phyloP scores from a whole-genome alignment of 1,140 invertebrate genomes.

The Platyura marginata region DNA sequence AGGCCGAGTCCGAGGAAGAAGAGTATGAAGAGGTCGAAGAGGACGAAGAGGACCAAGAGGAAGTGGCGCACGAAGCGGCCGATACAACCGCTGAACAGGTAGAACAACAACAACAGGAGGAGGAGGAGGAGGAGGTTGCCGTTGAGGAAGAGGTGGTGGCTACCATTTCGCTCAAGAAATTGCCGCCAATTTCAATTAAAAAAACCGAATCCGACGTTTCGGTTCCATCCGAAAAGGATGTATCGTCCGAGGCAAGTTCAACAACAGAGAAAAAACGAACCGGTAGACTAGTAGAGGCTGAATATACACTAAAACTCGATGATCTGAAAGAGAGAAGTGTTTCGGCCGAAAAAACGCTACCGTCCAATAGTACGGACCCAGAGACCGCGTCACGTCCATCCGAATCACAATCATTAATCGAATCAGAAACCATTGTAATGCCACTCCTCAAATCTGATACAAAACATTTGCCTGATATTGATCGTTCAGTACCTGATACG shows the following conservation, averaged over 20 bases:
- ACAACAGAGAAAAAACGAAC: neutral
- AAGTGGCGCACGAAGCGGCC: neutral
- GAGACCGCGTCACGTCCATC: neutral
- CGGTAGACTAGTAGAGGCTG: neutral
- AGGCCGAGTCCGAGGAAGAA: neutral
- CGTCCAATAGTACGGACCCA: no score
- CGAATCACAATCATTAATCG: neutral
- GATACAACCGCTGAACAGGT: neutral
- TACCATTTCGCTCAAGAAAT: neutral
- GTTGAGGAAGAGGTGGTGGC: neutral
- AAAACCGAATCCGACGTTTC: neutral
- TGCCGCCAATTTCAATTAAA: neutral
- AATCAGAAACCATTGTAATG: neutral
- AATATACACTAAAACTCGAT: no score
- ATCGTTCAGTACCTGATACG: neutral
- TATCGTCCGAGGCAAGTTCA: neutral
- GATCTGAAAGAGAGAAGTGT: no score
- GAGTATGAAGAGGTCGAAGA: neutral
- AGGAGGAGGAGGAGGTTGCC: no score
- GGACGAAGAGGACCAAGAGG: neutral
- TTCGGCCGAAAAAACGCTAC: no score
- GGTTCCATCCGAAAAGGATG: neutral
- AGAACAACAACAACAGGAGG: no score
- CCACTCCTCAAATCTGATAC: neutral
- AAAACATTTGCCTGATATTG: neutral